phyloP scores from a whole-genome alignment of 2,888 invertebrate genomes.

The Branchipolynoe longqiensis region DNA sequence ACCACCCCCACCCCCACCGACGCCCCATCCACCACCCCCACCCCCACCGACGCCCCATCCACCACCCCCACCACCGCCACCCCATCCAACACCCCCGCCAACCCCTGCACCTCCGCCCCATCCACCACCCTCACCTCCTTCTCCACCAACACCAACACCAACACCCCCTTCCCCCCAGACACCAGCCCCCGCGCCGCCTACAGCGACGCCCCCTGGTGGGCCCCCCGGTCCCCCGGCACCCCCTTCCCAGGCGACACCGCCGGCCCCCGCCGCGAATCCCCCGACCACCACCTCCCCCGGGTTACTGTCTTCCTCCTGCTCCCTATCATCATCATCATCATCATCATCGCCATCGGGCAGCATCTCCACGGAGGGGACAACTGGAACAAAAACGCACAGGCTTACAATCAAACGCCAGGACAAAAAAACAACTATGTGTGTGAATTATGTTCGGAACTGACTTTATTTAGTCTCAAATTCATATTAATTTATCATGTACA shows the following conservation, averaged over 20 bases:
- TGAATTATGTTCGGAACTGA: too few relatives aligned
- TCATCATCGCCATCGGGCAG: conserved; percentile 48
- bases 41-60: too few relatives aligned
- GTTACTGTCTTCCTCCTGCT: conserved; percentile 16
- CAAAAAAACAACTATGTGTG: too few relatives aligned
- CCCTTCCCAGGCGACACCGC: background rate
- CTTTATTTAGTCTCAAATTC: too few relatives aligned
- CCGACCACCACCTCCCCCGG: background rate
- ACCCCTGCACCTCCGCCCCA: background rate
- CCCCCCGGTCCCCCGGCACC: background rate
- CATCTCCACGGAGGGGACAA: background rate
- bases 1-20: background rate
- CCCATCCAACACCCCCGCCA: conserved; percentile 24
- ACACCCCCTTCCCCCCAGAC: conserved; percentile 29
- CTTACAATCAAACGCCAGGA: conserved; percentile 9
- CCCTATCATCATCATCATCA: conserved; percentile 57
- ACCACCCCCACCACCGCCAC: background rate
- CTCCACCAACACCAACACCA: too few relatives aligned
- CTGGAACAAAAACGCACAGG: background rate
- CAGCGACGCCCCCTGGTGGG: conserved; percentile 58
- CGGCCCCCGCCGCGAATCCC: background rate
- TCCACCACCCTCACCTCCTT: background rate
- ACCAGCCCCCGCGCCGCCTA: conserved; percentile 56
- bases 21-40: background rate
- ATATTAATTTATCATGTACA: too few relatives aligned